A percentile compares a stretch with the other conserved stretches of the same genome.
These are phyloP conservation scores for Morone saxatilis DNA, from an alignment of 2,113 vertebrate species.

Conservation along the genomic window DNA sequence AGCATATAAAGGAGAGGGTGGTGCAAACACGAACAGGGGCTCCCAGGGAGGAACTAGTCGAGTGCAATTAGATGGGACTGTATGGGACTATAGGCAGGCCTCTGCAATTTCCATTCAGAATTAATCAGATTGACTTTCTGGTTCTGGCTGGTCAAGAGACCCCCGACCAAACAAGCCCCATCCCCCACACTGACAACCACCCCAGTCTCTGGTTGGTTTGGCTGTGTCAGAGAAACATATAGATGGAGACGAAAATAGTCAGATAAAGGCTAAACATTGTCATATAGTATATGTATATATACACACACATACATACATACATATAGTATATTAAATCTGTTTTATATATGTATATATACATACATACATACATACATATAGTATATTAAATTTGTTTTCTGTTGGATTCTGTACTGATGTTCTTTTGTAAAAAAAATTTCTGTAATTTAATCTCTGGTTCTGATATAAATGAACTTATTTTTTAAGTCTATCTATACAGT, in stretches of 20 bases:
- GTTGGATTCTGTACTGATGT: background rate
- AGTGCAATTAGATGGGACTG: constrained; percentile 34
- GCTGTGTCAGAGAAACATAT: background rate
- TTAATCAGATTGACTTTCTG: constrained; percentile 54
- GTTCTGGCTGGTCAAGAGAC: constrained; percentile 5
- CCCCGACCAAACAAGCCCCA: constrained; percentile 12
- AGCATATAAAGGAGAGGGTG: background rate
- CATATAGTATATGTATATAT: too few relatives aligned
- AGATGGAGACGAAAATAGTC: background rate
- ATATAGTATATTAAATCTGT: too few relatives aligned
- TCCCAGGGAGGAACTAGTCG: constrained; percentile 15
- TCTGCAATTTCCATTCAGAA: constrained; percentile 43
- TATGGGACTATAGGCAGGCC: constrained; percentile 39
- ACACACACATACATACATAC: too few relatives aligned
- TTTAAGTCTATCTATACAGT: background rate
- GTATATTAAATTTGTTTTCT: background rate
- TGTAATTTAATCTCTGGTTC: background rate
- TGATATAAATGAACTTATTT: background rate
- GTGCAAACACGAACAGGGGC: background rate
- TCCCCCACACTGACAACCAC: background rate
- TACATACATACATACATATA: too few relatives aligned
- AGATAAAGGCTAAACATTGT: background rate
- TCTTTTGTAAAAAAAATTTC: too few relatives aligned
- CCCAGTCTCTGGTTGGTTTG: background rate
- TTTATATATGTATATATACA: too few relatives aligned